Evolutionary conservation across 1,140 invertebrate genomes (phyloP).

Genomic region (Belonocnema kinseyi): DNA sequence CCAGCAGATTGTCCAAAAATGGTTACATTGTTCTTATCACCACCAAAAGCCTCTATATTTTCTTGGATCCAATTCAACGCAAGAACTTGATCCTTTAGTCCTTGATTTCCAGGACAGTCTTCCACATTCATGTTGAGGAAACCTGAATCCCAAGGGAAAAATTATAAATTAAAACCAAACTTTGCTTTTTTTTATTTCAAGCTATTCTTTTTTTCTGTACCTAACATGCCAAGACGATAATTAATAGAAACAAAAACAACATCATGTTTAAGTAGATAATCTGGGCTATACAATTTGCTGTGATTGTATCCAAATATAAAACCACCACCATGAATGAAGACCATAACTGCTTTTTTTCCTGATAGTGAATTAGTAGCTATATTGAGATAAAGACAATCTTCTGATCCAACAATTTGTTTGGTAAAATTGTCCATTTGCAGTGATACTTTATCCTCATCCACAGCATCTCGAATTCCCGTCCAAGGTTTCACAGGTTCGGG

Average conservation of each 20-base stretch:
- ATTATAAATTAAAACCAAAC: not conserved
- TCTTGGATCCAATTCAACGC: slow-evolving; percentile 46
- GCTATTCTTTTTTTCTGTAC: slow-evolving; percentile 18
- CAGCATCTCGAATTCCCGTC: slow-evolving; percentile 21
- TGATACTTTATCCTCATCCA: slow-evolving; percentile 33
- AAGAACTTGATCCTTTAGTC: slow-evolving; percentile 48
- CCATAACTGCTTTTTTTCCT: slow-evolving; percentile 79
- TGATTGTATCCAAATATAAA: slow-evolving; percentile 81
- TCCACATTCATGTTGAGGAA: slow-evolving; percentile 46
- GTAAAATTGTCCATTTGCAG: slow-evolving; percentile 37
- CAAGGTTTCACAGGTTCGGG: slow-evolving; percentile 34
- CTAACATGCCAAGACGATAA: slow-evolving; percentile 47
- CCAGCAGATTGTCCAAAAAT: slow-evolving; percentile 52
- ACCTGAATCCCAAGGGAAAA: slow-evolving; percentile 3
- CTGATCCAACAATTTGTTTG: slow-evolving; percentile 63
- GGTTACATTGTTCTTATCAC: slow-evolving; percentile 44
- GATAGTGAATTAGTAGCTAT: slow-evolving; percentile 74
- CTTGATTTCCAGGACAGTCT: slow-evolving; percentile 42
- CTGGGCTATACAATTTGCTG: slow-evolving; percentile 79
- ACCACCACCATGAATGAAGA: slow-evolving; percentile 87
- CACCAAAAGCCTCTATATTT: slow-evolving; percentile 47
- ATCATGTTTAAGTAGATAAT: slow-evolving; percentile 80
- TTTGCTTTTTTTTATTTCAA: no score
- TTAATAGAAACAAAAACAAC: slow-evolving; percentile 75
- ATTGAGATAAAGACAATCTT: slow-evolving; percentile 83